Evolutionary conservation across 2,888 invertebrate species (phyloP).

Genomic region (Heliconius ethilla): DNA sequence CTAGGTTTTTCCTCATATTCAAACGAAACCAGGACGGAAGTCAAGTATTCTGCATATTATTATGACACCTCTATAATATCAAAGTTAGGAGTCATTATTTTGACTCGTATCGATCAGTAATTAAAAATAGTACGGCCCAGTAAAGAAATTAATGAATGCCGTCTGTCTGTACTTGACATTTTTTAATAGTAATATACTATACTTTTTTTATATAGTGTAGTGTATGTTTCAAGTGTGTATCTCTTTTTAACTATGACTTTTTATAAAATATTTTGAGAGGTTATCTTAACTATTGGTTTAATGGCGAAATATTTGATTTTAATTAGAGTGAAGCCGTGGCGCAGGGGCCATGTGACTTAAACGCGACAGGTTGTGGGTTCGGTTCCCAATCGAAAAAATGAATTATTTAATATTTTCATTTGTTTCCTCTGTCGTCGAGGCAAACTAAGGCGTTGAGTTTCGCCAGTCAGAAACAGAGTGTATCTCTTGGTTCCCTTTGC

Average conservation of each 20-base stretch:
- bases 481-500: neutral
- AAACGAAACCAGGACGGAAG: neutral
- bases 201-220: neutral
- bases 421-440: neutral
- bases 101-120: slow-evolving; percentile 60
- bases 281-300: too few relatives aligned
- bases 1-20: neutral
- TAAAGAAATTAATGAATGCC: slow-evolving; percentile 38
- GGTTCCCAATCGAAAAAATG: neutral
- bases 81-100: slow-evolving; percentile 56
- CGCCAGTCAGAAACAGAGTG: too few relatives aligned
- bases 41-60: slow-evolving; percentile 2
- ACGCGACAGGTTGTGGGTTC: neutral
- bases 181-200: neutral
- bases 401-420: neutral
- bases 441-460: too few relatives aligned
- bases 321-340: too few relatives aligned
- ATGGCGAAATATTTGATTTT: too few relatives aligned
- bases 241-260: neutral
- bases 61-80: slow-evolving; percentile 11
- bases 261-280: neutral
- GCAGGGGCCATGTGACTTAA: neutral
- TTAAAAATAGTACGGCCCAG: slow-evolving; percentile 69
- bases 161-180: neutral
- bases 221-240: neutral